A percentile compares a stretch with the other conserved stretches of the same genome.
Conservation (phyloP, 2,113 vertebrate species). For the Lampris megalopsis region DNA sequence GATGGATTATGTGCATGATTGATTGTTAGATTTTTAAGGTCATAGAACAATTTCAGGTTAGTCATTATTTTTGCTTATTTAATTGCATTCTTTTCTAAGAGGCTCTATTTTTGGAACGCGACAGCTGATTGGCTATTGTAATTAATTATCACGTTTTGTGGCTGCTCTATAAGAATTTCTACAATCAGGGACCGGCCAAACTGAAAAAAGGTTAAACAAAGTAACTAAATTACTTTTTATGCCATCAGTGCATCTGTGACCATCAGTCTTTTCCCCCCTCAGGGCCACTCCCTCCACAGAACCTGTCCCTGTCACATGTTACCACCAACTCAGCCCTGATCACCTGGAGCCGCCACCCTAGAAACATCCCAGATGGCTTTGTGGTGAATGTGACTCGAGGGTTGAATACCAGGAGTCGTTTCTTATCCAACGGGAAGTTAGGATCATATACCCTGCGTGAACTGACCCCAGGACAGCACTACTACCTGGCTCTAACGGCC, state of each 20-base stretch:
- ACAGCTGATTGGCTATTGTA: not conserved
- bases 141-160: not conserved
- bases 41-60: no score
- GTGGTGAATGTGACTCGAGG: conserved; percentile 92
- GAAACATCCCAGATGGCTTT: conserved; percentile 85
- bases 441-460: conserved; percentile 88
- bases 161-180: not conserved
- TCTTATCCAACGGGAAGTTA: conserved; percentile 88
- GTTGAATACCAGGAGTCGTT: conserved; percentile 92
- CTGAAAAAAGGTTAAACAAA: not conserved
- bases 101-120: no score
- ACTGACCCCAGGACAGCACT: conserved; percentile 86
- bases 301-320: conserved; percentile 87
- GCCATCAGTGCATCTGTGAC: not conserved
- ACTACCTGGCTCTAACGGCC: conserved; percentile 87
- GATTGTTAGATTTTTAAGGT: no score
- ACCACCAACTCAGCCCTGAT: conserved; percentile 87
- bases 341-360: conserved; percentile 83
- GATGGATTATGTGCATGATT: no score
- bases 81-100: no score
- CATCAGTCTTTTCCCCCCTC: conserved; percentile 35
- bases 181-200: not conserved
- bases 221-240: no score
- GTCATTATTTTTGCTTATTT: no score
- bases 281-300: conserved; percentile 92